A percentile compares a stretch with the other conserved stretches of the same genome.
These are phyloP conservation scores for Steinernema scapterisci DNA, from an alignment of 2,888 invertebrate genomes.

Conservation along the genomic window DNA sequence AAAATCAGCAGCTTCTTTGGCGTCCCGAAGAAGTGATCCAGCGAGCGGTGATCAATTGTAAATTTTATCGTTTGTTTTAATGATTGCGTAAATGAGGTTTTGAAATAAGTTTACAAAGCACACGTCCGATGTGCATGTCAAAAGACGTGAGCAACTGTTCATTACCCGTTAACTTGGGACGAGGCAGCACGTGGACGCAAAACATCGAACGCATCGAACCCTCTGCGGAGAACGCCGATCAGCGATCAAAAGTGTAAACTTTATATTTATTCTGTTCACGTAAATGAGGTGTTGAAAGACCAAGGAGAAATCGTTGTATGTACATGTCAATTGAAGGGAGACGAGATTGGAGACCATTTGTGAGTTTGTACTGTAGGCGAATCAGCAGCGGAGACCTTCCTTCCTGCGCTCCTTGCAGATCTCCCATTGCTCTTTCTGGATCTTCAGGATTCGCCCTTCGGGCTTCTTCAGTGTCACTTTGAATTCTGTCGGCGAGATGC, in stretches of 20 bases:
- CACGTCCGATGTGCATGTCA: too few species aligned
- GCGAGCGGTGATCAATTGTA: neutral
- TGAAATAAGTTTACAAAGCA: too few species aligned
- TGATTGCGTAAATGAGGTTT: neutral
- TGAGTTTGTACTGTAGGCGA: neutral
- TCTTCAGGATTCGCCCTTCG: constrained; percentile 41
- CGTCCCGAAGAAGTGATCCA: neutral
- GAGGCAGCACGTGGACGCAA: too few species aligned
- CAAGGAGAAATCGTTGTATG: constrained; percentile 8
- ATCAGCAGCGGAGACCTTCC: constrained; percentile 38
- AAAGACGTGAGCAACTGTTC: too few species aligned
- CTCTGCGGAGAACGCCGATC: too few species aligned
- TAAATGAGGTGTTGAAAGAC: constrained; percentile 33
- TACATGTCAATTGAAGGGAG: constrained; percentile 19
- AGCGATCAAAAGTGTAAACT: too few species aligned
- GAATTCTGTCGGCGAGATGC: constrained; percentile 36
- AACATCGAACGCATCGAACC: too few species aligned
- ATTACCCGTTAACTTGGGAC: too few species aligned
- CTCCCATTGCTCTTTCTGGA: constrained; percentile 39
- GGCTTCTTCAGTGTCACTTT: constrained; percentile 41
- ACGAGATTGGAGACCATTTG: neutral
- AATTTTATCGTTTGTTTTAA: neutral
- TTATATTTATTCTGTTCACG: neutral
- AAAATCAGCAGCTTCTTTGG: constrained; percentile 38
- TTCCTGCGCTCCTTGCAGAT: constrained; percentile 39